Evolutionary conservation across 2,888 invertebrate species (phyloP), one percentile per base, ranked within the genome.

Genomic region (Cremastobaeus sp.): DNA sequence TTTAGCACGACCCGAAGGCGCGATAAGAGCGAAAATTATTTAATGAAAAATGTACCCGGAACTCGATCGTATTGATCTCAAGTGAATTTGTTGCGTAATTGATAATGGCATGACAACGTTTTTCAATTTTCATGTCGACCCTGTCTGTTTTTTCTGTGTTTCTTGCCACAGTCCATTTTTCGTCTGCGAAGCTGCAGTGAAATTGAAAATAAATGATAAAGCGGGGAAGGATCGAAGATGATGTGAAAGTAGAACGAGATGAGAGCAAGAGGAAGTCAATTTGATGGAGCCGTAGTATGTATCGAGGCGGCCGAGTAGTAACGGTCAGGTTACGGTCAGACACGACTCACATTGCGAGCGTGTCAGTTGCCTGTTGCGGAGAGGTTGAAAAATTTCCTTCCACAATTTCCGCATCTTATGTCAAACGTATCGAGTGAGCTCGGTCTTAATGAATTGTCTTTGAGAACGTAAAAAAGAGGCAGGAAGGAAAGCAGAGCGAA

Each of bases 301-400:
- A 52, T 54, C 57, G 37, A 34, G 48, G 47, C 57, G 30, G 52
- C 14, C 35, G 21, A 74, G 69, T 74, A 69, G 69, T 69, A 74
- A 65, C 65, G 59, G 39, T 62, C 65, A 69, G 69, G 59, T 59
- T 69, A 65, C 52, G 65, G 60, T 65, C 60, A 50, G 70, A 74
- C 74, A 66, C 39, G 54, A 52, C 41, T 65, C 52, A 47, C 64
- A 52, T 65, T 60, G 69, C 74, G 47, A 66, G 47, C 57, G 69
- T 76, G 71, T 76, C 74, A 71, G 74, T 74, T 74, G 76, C 74
- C 76, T 76, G 76, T 76, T 76, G 76, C 76, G 65, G 74, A 55
- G 32, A 54, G 66, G 37, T 54, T 76, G 60, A 76, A 71, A 64
- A 64, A 76, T 76, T 76, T 74, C 71, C 74, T 74, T 68, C 71